These are phyloP conservation scores for Oscheius sp. DNA, from an alignment of 1,140 invertebrate genomes.

Conservation along the genomic window DNA sequence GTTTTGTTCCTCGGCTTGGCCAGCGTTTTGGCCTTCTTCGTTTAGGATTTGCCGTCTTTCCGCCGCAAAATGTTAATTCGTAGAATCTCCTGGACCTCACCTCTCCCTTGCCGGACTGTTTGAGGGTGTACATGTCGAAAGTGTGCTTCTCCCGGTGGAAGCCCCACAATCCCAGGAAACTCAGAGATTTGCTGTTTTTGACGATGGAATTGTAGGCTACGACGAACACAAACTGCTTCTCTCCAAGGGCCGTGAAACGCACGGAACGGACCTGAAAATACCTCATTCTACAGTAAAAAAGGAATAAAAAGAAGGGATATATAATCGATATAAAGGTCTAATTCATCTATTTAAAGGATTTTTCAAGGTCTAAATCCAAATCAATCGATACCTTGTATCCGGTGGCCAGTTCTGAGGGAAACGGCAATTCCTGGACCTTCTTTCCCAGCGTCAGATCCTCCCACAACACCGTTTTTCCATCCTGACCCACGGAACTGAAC, in stretches of 20 bases:
- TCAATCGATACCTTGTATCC: conserved; percentile 9
- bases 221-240: conserved; percentile 5
- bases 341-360: neutral
- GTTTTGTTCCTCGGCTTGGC: too few species aligned
- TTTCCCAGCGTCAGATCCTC: conserved; percentile 3
- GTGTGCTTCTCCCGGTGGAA: conserved; percentile 15
- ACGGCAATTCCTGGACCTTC: conserved; percentile 12
- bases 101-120: conserved; percentile 2
- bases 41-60: too few species aligned
- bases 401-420: conserved; percentile 4
- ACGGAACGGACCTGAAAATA: conserved; percentile 26
- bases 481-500: conserved; percentile 22
- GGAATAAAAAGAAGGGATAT: neutral
- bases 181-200: conserved; percentile 7
- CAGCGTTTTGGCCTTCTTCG: too few species aligned
- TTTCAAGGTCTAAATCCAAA: neutral
- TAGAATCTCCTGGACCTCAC: conserved; percentile 4
- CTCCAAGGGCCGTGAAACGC: conserved; percentile 20
- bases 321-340: neutral
- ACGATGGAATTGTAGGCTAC: conserved; percentile 25
- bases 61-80: neutral
- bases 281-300: neutral
- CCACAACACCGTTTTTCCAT: conserved; percentile 20
- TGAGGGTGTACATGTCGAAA: conserved; percentile 9
- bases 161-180: conserved; percentile 15